A percentile compares a stretch with the other conserved stretches of the same genome.
Conservation (phyloP, 2,113 vertebrate genomes). For the Turnix velox region DNA sequence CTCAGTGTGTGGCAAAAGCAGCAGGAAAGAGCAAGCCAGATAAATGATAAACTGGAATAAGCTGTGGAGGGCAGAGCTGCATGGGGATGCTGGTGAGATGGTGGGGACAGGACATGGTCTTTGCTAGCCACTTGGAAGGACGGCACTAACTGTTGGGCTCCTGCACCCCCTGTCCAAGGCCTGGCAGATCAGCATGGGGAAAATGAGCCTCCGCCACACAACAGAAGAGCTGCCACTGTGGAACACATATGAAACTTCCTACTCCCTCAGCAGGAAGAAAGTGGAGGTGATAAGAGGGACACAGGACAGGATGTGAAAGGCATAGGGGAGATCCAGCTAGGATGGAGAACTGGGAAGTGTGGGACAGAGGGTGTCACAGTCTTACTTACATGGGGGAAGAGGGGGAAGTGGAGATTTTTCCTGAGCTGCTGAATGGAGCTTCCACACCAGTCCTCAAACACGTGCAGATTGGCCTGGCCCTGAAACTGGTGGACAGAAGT, state of each 20-base stretch:
- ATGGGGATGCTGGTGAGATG: accelerated
- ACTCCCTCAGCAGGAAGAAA: not conserved
- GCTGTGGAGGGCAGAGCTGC: not conserved
- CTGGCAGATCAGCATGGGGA: not conserved
- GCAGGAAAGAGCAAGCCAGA: not conserved
- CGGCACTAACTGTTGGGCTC: not conserved
- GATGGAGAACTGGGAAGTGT: not conserved
- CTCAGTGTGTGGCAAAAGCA: accelerated
- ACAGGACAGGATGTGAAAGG: not conserved
- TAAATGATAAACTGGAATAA: not conserved
- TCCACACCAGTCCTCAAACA: conserved; percentile 97
- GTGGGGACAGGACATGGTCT: not conserved
- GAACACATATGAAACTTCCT: not conserved
- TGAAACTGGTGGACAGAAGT: conserved; percentile 70
- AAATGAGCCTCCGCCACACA: not conserved
- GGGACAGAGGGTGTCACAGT: accelerated
- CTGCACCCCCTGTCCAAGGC: not conserved
- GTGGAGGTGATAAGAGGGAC: not conserved
- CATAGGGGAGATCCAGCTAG: not conserved
- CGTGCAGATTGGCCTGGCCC: conserved; percentile 88
- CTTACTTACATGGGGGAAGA: conserved; percentile 89
- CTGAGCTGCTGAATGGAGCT: conserved; percentile 80
- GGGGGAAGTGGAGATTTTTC: conserved; percentile 87
- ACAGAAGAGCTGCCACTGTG: not conserved
- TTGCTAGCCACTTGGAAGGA: not conserved